Evolutionary conservation across 2,113 vertebrate genomes (phyloP), one percentile per base, ranked within the genome.

Genomic region (Spea multiplicata): DNA sequence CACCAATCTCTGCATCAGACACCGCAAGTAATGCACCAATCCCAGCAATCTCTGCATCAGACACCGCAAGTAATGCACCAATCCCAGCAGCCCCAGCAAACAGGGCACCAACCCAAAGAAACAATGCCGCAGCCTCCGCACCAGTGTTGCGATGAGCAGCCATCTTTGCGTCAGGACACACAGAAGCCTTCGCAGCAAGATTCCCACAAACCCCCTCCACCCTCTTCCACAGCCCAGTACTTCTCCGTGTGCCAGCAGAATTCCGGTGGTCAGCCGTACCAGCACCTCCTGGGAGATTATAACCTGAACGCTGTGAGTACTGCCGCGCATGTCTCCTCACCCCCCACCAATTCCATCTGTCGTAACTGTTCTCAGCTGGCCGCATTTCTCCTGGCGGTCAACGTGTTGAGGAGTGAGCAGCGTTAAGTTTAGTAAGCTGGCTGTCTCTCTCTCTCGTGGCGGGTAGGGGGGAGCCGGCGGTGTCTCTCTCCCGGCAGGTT

Each of bases 301-400:
- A 71, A 81, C 78, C 48, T 90, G 71, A 82, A 86, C 46, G 87
- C 69, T 0, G 89, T 91, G 84, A 91, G 90, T 91, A 78, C 5
- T 2, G 0, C 6, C 16, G 61, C 4, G 7, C 3, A 6, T 3
- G 5, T 17, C 8, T 44, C 30, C 6, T 44, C 30, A 30, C 30
- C 30, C 30, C 30, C 30, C 30, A 30, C 30, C 30, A 30, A 30
- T 30, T 30, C 30, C 30, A 30, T 30, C 30, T 2, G 2, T 30
- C 30, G 1, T 30, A 30, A 30, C 30, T 30, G 30, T 30, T 30
- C 30, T 30, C 30, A 30, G 30, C n/a, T n/a, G n/a, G n/a, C n/a
- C n/a, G n/a, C n/a, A n/a, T n/a, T n/a, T n/a, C n/a, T n/a, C n/a
- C n/a, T n/a, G n/a, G n/a, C n/a, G n/a, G n/a, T n/a, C n/a, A n/a